phyloP scores from a whole-genome alignment of 2,113 vertebrate genomes.

The Todiramphus saurophagus region DNA sequence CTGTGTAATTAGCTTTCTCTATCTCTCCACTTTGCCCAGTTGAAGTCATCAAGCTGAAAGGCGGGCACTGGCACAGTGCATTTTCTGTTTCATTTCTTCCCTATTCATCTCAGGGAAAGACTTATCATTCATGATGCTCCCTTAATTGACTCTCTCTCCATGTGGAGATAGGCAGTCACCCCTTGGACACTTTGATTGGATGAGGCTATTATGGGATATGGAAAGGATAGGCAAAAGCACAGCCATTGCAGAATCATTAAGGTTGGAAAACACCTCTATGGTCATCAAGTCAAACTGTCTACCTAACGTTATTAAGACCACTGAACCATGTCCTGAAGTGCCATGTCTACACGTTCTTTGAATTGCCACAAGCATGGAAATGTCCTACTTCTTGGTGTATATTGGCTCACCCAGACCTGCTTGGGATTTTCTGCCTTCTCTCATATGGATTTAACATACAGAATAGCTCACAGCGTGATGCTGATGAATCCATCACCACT shows the following conservation, averaged over 20 bases:
- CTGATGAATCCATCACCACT: background rate
- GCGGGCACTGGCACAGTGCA: background rate
- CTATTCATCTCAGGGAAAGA: background rate
- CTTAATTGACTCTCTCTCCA: conserved; percentile 23
- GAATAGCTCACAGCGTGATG: background rate
- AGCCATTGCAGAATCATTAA: background rate
- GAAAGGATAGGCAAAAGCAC: background rate
- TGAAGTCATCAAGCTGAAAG: conserved; percentile 19
- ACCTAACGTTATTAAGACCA: no score
- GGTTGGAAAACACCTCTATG: no score
- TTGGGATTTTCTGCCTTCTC: background rate
- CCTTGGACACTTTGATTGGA: conserved; percentile 21
- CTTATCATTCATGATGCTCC: conserved; percentile 1
- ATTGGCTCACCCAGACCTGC: background rate
- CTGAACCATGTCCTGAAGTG: no score
- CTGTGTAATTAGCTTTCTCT: conserved; percentile 37
- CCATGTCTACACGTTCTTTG: no score
- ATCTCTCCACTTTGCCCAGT: conserved; percentile 17
- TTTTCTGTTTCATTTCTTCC: conserved; percentile 37
- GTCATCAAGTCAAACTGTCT: no score
- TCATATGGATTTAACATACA: background rate
- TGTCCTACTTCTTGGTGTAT: background rate
- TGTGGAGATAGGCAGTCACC: background rate
- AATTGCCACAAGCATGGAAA: background rate
- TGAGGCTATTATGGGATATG: background rate